Evolutionary conservation across 2,888 invertebrate species (phyloP).

Genomic region (Tiliacea citrago): DNA sequence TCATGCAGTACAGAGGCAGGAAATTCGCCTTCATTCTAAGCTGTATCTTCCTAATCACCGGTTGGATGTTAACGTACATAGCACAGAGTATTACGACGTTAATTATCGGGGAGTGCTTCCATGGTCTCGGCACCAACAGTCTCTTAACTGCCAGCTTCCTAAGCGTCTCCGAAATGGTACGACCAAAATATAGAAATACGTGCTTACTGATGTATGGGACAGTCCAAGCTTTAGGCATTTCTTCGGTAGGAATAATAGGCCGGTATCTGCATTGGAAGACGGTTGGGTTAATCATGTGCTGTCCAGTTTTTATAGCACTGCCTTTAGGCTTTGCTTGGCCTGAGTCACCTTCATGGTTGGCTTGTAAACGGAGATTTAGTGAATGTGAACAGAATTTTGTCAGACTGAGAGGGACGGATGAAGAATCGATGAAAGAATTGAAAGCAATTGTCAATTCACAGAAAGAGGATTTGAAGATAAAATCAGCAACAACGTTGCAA

Average conservation of each 20-base stretch:
- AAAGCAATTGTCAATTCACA: slow-evolving; percentile 39
- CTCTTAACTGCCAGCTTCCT: slow-evolving; percentile 51
- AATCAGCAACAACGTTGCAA: not conserved
- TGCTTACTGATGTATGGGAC: slow-evolving; percentile 50
- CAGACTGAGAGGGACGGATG: slow-evolving; percentile 53
- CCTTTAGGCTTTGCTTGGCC: slow-evolving; percentile 55
- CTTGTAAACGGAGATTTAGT: slow-evolving; percentile 50
- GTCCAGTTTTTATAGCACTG: slow-evolving; percentile 45
- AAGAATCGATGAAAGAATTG: slow-evolving; percentile 55
- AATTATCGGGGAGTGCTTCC: slow-evolving; percentile 58
- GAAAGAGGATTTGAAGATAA: slow-evolving; percentile 21
- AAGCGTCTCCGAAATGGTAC: slow-evolving; percentile 59
- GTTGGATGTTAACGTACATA: slow-evolving; percentile 51
- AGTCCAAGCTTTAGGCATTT: slow-evolving; percentile 48
- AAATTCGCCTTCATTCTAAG: slow-evolving; percentile 57
- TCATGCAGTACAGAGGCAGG: slow-evolving; percentile 61
- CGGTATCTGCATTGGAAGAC: slow-evolving; percentile 57
- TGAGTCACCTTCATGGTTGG: slow-evolving; percentile 63
- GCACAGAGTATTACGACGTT: slow-evolving; percentile 31
- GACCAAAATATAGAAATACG: slow-evolving; percentile 48
- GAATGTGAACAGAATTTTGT: slow-evolving; percentile 56
- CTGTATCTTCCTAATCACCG: slow-evolving; percentile 52
- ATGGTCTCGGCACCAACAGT: slow-evolving; percentile 58
- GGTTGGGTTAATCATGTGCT: slow-evolving; percentile 48
- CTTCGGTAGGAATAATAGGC: slow-evolving; percentile 49